These are phyloP conservation scores for Barbus barbus DNA, from an alignment of 2,113 vertebrate genomes.

Conservation along the genomic window DNA sequence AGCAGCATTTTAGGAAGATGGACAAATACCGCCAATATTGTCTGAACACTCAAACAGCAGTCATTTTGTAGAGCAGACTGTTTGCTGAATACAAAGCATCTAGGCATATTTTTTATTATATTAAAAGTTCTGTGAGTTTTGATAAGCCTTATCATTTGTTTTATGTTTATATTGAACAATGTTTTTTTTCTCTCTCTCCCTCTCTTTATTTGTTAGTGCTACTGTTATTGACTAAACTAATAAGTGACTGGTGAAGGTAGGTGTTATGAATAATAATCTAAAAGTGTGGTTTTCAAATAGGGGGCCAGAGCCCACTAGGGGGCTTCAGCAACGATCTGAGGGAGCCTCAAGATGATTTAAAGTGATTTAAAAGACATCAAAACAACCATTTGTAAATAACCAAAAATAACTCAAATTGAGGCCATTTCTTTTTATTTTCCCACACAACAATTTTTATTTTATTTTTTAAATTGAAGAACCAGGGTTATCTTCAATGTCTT, in stretches of 20 bases:
- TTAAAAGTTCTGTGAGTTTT: not conserved
- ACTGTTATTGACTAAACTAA: conserved; percentile 24
- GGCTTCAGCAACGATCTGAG: no score
- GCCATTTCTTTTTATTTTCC: no score
- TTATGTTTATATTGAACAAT: not conserved
- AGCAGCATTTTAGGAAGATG: not conserved
- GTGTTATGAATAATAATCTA: not conserved
- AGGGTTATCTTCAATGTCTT: no score
- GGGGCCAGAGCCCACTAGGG: not conserved
- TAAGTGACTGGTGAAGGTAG: not conserved
- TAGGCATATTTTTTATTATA: not conserved
- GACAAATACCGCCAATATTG: not conserved
- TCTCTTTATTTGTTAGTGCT: not conserved
- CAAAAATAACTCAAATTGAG: no score
- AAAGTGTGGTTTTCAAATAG: not conserved
- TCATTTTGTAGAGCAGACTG: not conserved
- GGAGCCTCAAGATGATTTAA: no score
- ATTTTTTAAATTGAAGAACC: no score
- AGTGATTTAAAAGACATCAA: no score
- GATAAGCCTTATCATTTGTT: not conserved
- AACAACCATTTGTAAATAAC: no score
- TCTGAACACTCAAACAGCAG: not conserved
- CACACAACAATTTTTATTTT: no score
- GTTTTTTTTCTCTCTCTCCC: not conserved
- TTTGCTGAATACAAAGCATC: not conserved